Evolutionary conservation across 2,888 invertebrate species (phyloP), one percentile per base, ranked within the genome.

Genomic region (Heliconius ethilla): DNA sequence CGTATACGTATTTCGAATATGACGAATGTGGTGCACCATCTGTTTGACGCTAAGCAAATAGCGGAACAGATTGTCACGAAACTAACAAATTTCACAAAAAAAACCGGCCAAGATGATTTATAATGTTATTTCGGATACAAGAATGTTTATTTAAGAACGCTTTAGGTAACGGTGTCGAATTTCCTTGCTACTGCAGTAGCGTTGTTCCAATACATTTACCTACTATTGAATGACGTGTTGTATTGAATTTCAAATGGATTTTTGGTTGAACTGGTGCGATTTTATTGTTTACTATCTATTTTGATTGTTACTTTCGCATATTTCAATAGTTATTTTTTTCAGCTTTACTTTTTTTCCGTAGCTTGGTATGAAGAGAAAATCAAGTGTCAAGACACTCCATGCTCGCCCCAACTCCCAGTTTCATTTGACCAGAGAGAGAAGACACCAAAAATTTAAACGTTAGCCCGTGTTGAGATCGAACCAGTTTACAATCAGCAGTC

Each of bases 21-120:
- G 94, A 94, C 92, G 87, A 87, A 93, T 92, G 90, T 83, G 80
- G 83, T 79, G 81, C 82, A 83, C 88, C 94, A 94, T 93, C 90
- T 94, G 94, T 92, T 92, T 81, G 88, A 91, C 89, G 86, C 88
- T 90, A 90, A 92, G 93, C 92, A 93, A 94, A 94, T 93, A 94
- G 91, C 94, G 94, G 93, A 94, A 94, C 94, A 92, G 93, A 92
- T 92, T 91, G 94, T 92, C 91, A 92, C 88, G 89, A 91, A 91
- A 92, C 89, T 92, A 90, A 94, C 93, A 91, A 92, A 94, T 93
- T 92, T 90, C 85, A 85, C 81, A 83, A 84, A 85, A n/a, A 93
- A 85, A 93, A 91, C 83, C 82, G 82, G 85, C 84, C 85, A 80
- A 86, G 82, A 92, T 94, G 93, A 94, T 94, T 94, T 92, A 94